A percentile compares a stretch with the other conserved stretches of the same genome.
These are phyloP conservation scores for Megamerina dolium DNA, from an alignment of 2,888 invertebrate species.

Conservation along the genomic window DNA sequence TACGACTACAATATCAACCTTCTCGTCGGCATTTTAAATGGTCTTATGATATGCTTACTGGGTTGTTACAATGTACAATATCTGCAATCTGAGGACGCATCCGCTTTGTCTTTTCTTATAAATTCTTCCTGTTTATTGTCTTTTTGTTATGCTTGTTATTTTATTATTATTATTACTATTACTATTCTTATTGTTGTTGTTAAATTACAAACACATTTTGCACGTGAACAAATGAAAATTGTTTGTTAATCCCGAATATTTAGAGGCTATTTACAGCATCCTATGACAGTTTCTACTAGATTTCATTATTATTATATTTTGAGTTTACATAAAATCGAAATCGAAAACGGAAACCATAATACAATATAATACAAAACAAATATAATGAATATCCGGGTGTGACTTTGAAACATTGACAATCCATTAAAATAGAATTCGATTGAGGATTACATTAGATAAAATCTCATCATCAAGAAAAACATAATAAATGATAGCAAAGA, in stretches of 20 bases:
- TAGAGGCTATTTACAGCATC: slow-evolving; percentile 37
- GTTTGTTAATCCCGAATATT: slow-evolving; percentile 37
- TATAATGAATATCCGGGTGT: no score
- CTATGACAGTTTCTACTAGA: slow-evolving; percentile 25
- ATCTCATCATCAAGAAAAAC: no score
- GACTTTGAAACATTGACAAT: no score
- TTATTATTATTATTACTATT: slow-evolving; percentile 11
- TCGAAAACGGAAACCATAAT: no score
- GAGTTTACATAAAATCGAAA: no score
- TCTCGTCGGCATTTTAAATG: not conserved
- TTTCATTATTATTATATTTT: no score
- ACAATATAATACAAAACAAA: no score
- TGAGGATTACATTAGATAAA: slow-evolving; percentile 36
- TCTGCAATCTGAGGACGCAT: not conserved
- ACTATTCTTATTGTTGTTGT: not conserved
- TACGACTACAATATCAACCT: not conserved
- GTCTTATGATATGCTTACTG: no score
- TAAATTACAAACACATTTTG: slow-evolving; percentile 17
- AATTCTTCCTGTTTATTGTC: not conserved
- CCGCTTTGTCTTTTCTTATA: not conserved
- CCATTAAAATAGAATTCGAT: slow-evolving; percentile 43
- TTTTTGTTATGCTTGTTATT: slow-evolving; percentile 2
- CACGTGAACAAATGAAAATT: slow-evolving; percentile 31
- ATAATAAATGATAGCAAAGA: no score
- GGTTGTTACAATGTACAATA: not conserved